Evolutionary conservation across 2,888 invertebrate species (phyloP), one percentile per base, ranked within the genome.

Genomic region (Argyresthia albistria): DNA sequence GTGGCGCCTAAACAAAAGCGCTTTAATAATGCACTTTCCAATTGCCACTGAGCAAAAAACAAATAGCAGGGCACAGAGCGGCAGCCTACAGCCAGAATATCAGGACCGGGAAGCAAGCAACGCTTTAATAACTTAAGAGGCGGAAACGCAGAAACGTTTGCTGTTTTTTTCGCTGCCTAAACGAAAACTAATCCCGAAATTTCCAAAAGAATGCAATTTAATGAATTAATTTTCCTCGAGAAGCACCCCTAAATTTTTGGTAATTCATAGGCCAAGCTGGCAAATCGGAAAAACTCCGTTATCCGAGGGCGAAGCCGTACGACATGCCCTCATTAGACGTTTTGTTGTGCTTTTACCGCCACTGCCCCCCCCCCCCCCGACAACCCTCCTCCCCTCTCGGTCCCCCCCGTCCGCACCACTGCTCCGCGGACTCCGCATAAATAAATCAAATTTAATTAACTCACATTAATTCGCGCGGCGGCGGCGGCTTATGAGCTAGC

Each of bases 391-490:
- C 12, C 7, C 76, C 76, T 71, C 75, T 67, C 65, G 62, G 62
- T 69, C 66, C 36, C 43, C n/a, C 14, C 51, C 8, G 69, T 58
- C 62, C 63, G 65, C 69, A 63, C 25, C 25, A 6, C 25, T 25
- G 25, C 25, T 25, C 25, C 25, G 25, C 25, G 68, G 64, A 71
- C 67, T 60, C 65, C 72, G 67, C 76, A 86, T 87, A 87, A 86
- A 86, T 87, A 87, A 87, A 83, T 84, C 77, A 86, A 86, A 84
- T 83, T 87, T 87, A 87, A 87, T 87, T 87, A 87, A 86, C 86
- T 80, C 75, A 80, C 81, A 87, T 87, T 87, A 86, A 86, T 87
- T 86, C 84, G 81, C 83, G 74, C 80, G 70, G 76, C 73, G 57
- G 60, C 59, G 71, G 66, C 72, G 15, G 37, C 67, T 68, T 81